phyloP scores from a whole-genome alignment of 2,797 vertebrate genomes.

The Chiloscyllium punctatum region DNA sequence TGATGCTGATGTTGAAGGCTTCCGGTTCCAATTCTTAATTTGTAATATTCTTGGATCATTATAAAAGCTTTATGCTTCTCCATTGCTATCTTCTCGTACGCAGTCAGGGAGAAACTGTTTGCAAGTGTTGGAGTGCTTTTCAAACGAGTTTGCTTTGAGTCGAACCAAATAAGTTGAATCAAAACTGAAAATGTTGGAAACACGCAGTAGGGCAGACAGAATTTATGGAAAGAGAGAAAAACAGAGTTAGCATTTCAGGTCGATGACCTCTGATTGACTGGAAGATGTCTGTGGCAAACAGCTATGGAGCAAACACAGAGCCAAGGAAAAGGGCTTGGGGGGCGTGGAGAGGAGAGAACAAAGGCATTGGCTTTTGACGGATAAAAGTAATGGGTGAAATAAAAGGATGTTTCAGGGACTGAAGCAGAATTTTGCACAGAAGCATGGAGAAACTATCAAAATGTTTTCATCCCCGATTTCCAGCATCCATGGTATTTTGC shows the following conservation, averaged over 20 bases:
- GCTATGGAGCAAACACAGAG: background rate
- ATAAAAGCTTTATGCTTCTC: background rate
- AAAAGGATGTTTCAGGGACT: background rate
- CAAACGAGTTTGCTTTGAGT: background rate
- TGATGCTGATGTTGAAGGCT: background rate
- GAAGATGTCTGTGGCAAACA: background rate
- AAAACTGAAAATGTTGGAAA: background rate
- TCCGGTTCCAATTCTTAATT: background rate
- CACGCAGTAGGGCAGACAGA: background rate
- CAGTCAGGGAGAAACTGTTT: background rate
- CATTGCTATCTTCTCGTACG: background rate
- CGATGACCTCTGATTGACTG: background rate
- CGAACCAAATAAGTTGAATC: background rate
- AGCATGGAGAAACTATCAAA: background rate
- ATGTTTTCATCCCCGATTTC: background rate
- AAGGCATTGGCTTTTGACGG: background rate
- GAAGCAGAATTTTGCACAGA: background rate
- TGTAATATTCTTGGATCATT: conserved; percentile 8
- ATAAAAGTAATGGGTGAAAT: background rate
- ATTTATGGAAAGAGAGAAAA: background rate
- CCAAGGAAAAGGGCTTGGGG: background rate
- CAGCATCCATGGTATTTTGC: background rate
- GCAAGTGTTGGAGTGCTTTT: background rate
- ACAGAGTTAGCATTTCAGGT: background rate
- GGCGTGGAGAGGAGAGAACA: background rate